Evolutionary conservation across 37 sponge, comb jelly and placozoan genomes (phyloP), one percentile per base, ranked within the genome.

Genomic region (Theonella swinhoei): DNA sequence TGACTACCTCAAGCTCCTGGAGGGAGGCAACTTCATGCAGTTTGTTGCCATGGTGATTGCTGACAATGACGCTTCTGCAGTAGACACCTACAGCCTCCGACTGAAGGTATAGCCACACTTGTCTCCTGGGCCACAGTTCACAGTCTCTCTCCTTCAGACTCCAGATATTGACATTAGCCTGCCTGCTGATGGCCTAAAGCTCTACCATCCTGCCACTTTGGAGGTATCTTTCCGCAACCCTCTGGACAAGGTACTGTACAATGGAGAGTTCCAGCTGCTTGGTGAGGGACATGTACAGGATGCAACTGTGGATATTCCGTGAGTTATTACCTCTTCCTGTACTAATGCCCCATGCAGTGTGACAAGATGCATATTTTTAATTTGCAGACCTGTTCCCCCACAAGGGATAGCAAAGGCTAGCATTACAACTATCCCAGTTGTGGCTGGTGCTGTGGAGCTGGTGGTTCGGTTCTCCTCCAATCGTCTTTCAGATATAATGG

Each of bases 201-300:
- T 86, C 19, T 72, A 86, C 80, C 73, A 86, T 36, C 80, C 72
- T 34, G 87, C 78, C 32, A 61, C 64, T n/a, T 64, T 86, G 77
- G 70, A 73, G 35, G 80, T 86, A 3, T 63, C 73, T 35, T 79
- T 86, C 66, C 71, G 25, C 39, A 86, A 86, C 43, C 80, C 87
- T 64, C 80, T 86, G 0, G 36, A 66, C 24, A 79, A 35, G 59
- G 62, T 23, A 11, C 87, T 86, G 37, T 71, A 70, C 23, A 74
- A 34, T 47, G 80, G 87, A 5, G 61, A 35, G 43, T 86, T 86
- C 64, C 29, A 20, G 8, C 68, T 84, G n/a, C 68, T 24, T 75
- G 85, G 85, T 20, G 85, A 68, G 42, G 77, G 77, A 35, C 37
- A 65, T 39, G 47, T 72, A 11, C 29, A 60, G 70, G 79, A 77